Evolutionary conservation across 2,113 vertebrate species (phyloP), one percentile per base, ranked within the genome.

Genomic region (Pristiophorus japonicus): DNA sequence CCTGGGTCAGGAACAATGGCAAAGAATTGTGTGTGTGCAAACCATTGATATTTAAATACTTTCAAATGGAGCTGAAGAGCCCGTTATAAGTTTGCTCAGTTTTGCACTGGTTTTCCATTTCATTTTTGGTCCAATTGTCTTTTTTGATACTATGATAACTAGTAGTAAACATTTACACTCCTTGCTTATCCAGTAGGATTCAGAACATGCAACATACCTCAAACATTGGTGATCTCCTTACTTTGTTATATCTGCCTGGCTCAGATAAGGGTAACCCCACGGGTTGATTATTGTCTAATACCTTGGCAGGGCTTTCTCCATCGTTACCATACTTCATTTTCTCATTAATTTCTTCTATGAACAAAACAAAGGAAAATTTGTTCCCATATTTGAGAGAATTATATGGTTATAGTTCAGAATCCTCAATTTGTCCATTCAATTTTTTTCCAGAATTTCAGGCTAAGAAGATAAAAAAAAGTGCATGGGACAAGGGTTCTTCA

Each of bases 191-290:
- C 59, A 59, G 59, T 59, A 59, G 59, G 59, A 75, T 75, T 75
- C 22, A 67, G 34, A 66, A 45, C 55, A 18, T 38, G 27, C 16
- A 5, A 11, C 62, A 42, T 94, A 66, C 92, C 62, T 94, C 92
- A 94, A 94, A 94, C 20, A 94, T 94, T 7, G 63, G 63, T 62
- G n/a, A 27, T 65, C 66, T 66, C n/a, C 42, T 94, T 62, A 65
- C 42, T 63, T 63, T 27, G 66, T 47, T 95, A 27, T 47, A 75
- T 45, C 94, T 73, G 12, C 47, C 65, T 95, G 66, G 24, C 38
- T 42, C 24, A 45, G 45, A 24, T 34, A 73, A 38, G 66, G 42
- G 47, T 24, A 51, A 47, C 47, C 66, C 51, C 94, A 47, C 1
- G 20, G 66, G 12, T 63, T 70, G 94, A 14, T 38, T 73, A 42